Evolutionary conservation across 1,140 invertebrate genomes (phyloP).

Genomic region (Cecropterus lyciades): DNA sequence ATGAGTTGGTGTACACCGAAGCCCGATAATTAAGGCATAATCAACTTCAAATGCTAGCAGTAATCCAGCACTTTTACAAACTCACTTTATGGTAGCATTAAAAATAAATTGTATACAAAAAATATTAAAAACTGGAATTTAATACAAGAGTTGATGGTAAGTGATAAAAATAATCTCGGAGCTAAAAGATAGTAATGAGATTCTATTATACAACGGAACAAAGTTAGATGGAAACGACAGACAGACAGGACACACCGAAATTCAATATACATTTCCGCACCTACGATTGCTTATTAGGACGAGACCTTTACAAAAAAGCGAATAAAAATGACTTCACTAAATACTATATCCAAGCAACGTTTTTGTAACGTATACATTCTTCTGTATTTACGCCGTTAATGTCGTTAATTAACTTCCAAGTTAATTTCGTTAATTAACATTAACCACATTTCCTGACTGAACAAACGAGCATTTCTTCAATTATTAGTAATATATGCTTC

Average conservation of each 20-base stretch:
- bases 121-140: background rate
- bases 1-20: too few species aligned
- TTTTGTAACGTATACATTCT: conserved; percentile 7
- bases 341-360: background rate
- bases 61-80: background rate
- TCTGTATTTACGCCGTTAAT: too few species aligned
- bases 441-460: too few species aligned
- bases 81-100: conserved; percentile 19
- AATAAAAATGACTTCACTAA: conserved; percentile 36
- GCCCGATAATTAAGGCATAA: too few species aligned
- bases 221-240: conserved; percentile 71
- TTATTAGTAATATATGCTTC: too few species aligned
- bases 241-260: conserved; percentile 38
- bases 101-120: conserved; percentile 12
- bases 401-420: too few species aligned
- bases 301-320: conserved; percentile 51
- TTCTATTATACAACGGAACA: conserved; percentile 61
- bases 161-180: conserved; percentile 5
- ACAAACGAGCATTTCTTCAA: too few species aligned
- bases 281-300: conserved; percentile 49
- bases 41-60: background rate
- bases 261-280: conserved; percentile 48
- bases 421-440: too few species aligned
- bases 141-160: conserved; percentile 1
- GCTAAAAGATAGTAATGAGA: conserved; percentile 50